Base-by-base conservation (phyloP, 2,888 invertebrate species). In the Sturmia bella region DNA sequence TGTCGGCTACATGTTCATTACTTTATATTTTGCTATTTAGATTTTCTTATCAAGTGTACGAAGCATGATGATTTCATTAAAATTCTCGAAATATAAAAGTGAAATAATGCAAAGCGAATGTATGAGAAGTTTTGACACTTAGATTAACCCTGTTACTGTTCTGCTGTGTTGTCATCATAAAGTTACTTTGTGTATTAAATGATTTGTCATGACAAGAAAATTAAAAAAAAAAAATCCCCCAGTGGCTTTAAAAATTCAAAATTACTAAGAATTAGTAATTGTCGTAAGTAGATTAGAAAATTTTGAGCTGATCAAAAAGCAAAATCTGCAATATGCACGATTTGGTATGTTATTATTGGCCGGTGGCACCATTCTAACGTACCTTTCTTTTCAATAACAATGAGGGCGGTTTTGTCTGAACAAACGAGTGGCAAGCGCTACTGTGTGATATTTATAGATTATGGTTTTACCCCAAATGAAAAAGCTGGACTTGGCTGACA, bases 71-170 rank as follows among this genome's bases (percentile, higher is more conserved):
- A 76, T 68, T 76, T 69, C 41, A 68, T 68, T 75, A 69, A 69
- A 76, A 37, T 56, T 1, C 15, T n/a, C 12, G 37, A 41, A 12
- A 45, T 57, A 27, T 17, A 50, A 48, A 32, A 56, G 21, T 19
- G 45, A 24, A 24, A 52, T 32, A 61, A 66, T 32, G 9, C 9
- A 32, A 56, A 56, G 48, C 4, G 19, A 21, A 2, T n/a, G 21
- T 39, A 39, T n/a, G 21, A 37, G 68, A 73, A 74, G 54, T 79
- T 74, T 68, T 79, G 72, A 79, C 79, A 68, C 41, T 68, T 63
- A 50, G 45, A 74, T 69, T 61, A 68, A 79, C 54, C 57, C 61
- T 61, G 43, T 61, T 79, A 63, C 32, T 50, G 5, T 43, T 52
- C n/a, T 24, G 32, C 48, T 68, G 52, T 52, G 45, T 78, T 64